Evolutionary conservation across 2,888 invertebrate species (phyloP), one percentile per base, ranked within the genome.

Genomic region (Caenorhabditis sinica): DNA sequence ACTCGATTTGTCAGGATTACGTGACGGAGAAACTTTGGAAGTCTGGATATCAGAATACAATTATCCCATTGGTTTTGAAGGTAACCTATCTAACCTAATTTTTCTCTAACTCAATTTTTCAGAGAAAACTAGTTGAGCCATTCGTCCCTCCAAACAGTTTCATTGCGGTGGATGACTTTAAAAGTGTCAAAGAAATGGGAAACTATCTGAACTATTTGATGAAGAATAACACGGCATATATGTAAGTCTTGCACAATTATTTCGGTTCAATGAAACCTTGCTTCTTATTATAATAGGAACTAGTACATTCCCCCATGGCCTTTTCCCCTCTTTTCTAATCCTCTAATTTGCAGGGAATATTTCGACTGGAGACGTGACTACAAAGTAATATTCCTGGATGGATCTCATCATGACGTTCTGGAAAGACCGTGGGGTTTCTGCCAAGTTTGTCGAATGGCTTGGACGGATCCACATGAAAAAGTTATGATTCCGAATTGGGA

Each of bases 151-250:
- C 93, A 1, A 86, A 92, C 72, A 92, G 92, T 51, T 94, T 91
- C 90, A 93, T 94, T 43, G 94, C 94, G 76, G 92, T 93, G 43
- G 94, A 94, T 80, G 94, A 94, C 86, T 94, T 93, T 87, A 88
- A 90, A 61, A 91, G 93, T 13, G 91, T 93, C 11, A 88, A 93
- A 85, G 91, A 91, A n/a, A 91, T 94, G 80, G 93, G 93, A 28
- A 91, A 90, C n/a, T 93, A 93, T 83, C 89, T 94, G 71, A 90
- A 92, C 68, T 90, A 91, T 82, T 90, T 94, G 23, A 93, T 93
- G 92, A 83, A 90, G 65, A 91, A 94, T 88, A 93, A 93, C 71
- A 91, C 91, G 1, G 90, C 93, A 17, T 94, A 94, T 72, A 83
- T 86, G 91, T 91, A 68, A 76, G 90, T 85, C 23, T 25, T 30